Base-by-base conservation (phyloP, 2,888 invertebrate genomes). In the Erebia ligea region DNA sequence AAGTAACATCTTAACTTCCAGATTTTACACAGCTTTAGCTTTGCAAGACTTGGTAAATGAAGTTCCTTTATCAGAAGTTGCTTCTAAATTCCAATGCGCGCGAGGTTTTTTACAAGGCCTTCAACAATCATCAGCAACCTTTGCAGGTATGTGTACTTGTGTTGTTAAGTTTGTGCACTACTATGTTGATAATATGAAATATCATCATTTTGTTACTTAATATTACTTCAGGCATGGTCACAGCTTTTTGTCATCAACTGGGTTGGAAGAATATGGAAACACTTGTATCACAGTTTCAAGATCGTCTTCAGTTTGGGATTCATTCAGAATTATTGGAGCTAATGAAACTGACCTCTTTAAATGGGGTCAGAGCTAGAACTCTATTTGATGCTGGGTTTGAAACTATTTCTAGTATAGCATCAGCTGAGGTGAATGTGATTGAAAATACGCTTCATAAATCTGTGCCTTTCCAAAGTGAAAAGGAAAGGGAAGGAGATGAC, bases 41-140 rank as follows among this genome's bases (percentile, higher is more conserved):
- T 93, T 99, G 70, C 96, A 98, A 87, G 99, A 99, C 84, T 94
- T 99, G 74, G 97, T 99, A 0, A 97, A 97, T 84, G 99, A 99
- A 94, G 94, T 96, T 45, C 96, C 98, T 4, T 92, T 99, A 65
- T 94, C 94, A 69, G 93, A 94, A 68, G 98, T 98, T 0, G 97
- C 98, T n/a, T 84, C 85, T 11, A 98, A 98, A 86, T 99, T 96
- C 85, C 96, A 95, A 78, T 97, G 98, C 81, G 96, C 96, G 69
- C 95, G 98, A 68, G 99, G 99, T 15, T 95, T 98, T 88, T 90
- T 99, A 25, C 99, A 99, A 91, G 96, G 97, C 70, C 94, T 99
- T 42, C 99, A 99, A 88, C 98, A 99, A 87, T 96, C 97, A 70
- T 97, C 99, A 1, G 96, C 99, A 50, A 98, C 98, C 50, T 99